Evolutionary conservation across 2,113 vertebrate species (phyloP).

Genomic region (Rattus norvegicus): DNA sequence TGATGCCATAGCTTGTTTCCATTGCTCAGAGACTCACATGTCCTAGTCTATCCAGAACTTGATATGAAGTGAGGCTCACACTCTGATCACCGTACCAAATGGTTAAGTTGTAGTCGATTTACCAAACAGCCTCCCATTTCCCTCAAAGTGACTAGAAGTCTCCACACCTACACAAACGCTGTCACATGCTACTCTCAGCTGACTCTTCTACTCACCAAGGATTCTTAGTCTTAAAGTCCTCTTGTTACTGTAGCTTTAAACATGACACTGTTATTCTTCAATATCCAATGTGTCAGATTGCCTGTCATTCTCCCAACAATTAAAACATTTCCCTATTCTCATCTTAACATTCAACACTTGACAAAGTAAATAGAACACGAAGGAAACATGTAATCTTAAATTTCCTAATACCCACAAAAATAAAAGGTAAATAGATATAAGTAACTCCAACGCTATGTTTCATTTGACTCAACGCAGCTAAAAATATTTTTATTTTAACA

Average conservation of each 20-base stretch:
- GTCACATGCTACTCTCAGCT: background rate
- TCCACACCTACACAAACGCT: background rate
- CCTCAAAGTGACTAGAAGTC: background rate
- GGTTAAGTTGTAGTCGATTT: background rate
- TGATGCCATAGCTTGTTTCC: background rate
- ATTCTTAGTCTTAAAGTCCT: background rate
- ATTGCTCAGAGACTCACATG: background rate
- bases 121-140: background rate
- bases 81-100: background rate
- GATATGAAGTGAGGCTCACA: background rate
- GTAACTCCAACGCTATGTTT: background rate
- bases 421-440: slow-evolving; percentile 10
- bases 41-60: background rate
- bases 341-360: background rate
- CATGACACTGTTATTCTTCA: background rate
- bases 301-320: background rate
- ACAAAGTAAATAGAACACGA: slow-evolving; percentile 8
- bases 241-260: background rate
- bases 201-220: background rate
- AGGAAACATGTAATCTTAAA: background rate
- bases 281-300: slow-evolving; percentile 15
- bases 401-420: slow-evolving; percentile 11
- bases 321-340: slow-evolving; percentile 8
- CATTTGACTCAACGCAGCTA: slow-evolving; percentile 13
- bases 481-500: background rate